Evolutionary conservation across 2,113 vertebrate genomes (phyloP).

Genomic region (Sapajus apella): DNA sequence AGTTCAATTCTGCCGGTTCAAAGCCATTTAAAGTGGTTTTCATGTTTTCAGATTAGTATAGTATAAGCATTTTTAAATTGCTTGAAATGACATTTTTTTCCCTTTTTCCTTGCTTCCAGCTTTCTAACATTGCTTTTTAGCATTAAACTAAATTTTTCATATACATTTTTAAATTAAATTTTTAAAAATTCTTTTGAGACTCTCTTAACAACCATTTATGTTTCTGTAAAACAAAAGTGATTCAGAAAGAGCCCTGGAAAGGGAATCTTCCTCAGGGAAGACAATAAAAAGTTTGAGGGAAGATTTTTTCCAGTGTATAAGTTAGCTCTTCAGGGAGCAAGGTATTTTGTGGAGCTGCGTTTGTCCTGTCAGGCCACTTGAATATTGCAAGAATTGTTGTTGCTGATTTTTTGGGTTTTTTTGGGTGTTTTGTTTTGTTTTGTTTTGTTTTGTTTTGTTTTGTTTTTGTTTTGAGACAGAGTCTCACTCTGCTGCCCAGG

Average conservation of each 20-base stretch:
- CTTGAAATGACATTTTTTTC: not conserved
- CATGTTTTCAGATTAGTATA: not conserved
- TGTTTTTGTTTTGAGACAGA: too few relatives aligned
- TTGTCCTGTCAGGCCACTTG: not conserved
- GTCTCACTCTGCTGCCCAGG: too few relatives aligned
- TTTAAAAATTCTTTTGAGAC: not conserved
- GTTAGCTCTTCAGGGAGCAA: not conserved
- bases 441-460: too few relatives aligned
- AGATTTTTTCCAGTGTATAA: not conserved
- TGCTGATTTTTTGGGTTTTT: too few relatives aligned
- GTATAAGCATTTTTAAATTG: constrained; percentile 10
- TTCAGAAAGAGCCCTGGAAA: not conserved
- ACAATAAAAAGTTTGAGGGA: not conserved
- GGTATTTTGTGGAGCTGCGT: not conserved
- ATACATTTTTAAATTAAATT: not conserved
- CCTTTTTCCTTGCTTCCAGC: not conserved
- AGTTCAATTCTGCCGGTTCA: constrained; percentile 1
- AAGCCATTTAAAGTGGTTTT: constrained; percentile 23
- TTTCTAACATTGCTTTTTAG: not conserved
- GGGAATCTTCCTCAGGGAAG: not conserved
- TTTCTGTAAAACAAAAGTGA: not conserved
- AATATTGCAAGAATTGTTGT: not conserved
- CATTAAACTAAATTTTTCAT: not conserved
- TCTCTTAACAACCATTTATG: not conserved
- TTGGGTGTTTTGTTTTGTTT: too few relatives aligned